phyloP scores from a whole-genome alignment of 2,797 vertebrate genomes.

The Schizopygopsis malacanthus region DNA sequence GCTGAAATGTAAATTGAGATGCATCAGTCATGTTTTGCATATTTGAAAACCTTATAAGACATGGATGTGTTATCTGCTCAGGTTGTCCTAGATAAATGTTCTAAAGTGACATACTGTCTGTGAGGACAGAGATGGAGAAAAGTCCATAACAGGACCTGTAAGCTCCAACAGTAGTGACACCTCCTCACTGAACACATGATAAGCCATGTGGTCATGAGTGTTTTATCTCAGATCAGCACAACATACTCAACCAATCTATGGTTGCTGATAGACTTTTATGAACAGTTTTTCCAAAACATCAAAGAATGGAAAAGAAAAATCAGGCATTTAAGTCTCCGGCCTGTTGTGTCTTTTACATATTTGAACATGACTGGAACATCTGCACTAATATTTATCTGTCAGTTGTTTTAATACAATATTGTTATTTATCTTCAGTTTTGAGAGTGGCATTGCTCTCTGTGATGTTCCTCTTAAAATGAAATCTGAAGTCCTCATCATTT shows the following conservation, averaged over 20 bases:
- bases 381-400: neutral
- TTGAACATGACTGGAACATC: conserved; percentile 6
- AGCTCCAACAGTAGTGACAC: neutral
- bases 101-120: conserved; percentile 2
- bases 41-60: neutral
- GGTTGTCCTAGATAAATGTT: neutral
- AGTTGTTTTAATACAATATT: neutral
- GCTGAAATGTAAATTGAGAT: neutral
- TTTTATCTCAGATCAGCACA: neutral
- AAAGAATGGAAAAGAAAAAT: neutral
- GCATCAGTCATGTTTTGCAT: neutral
- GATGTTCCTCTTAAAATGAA: neutral
- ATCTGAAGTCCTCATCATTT: neutral
- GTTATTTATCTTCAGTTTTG: conserved; percentile 1
- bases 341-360: neutral
- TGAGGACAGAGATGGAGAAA: conserved; percentile 2
- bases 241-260: neutral
- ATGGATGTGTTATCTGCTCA: neutral
- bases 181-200: conserved; percentile 8
- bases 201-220: neutral
- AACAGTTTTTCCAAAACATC: conserved; percentile 14
- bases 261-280: neutral
- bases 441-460: neutral
- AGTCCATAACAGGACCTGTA: conserved; percentile 10
- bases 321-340: neutral